Percentiles rank a stretch among this genome's conserved stretches.
phyloP scores from a whole-genome alignment of 2,113 vertebrate genomes.

The Apodemus sylvaticus region DNA sequence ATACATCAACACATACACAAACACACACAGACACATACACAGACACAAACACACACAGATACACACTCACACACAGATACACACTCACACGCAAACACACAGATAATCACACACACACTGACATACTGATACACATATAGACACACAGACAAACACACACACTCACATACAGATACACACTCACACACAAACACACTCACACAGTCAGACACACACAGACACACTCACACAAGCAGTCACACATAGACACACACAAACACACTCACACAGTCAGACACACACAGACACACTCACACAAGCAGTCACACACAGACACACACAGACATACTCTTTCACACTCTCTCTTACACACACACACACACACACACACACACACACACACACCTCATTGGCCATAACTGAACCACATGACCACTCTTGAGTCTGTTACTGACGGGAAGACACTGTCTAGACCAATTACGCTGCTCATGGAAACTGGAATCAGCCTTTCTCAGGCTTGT shows the following conservation, averaged over 20 bases:
- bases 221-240: no score
- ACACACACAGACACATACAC: not conserved
- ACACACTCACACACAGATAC: no score
- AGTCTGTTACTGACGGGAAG: not conserved
- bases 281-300: not conserved
- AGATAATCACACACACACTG: not conserved
- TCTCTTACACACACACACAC: no score
- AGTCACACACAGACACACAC: no score
- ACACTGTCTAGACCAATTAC: not conserved
- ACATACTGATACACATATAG: not conserved
- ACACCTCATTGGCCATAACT: not conserved
- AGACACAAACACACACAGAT: not conserved
- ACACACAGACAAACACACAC: not conserved
- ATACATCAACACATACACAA: not conserved
- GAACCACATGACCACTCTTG: not conserved
- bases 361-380: not conserved
- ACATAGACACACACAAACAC: no score
- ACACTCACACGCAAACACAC: no score
- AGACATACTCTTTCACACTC: no score
- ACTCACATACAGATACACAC: not conserved
- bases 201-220: not conserved
- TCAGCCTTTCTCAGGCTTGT: not conserved
- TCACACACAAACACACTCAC: no score
- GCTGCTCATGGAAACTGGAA: not conserved
- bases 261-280: no score